Conservation (phyloP, 2,113 vertebrate species). For the Meles meles region DNA sequence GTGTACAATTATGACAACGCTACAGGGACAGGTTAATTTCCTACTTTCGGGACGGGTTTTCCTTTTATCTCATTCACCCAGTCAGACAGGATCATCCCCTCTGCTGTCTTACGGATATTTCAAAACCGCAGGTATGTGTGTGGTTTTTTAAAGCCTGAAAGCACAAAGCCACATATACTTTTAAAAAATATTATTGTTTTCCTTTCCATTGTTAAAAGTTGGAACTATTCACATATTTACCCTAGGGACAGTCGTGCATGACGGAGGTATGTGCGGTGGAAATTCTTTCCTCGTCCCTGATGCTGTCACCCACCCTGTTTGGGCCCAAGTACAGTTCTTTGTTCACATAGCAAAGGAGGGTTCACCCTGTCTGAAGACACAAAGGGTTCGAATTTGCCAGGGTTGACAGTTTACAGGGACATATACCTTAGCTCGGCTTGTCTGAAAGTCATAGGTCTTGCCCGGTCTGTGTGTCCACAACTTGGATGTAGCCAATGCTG, state of each 20-base stretch:
- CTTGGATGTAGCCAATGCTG: neutral
- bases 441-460: neutral
- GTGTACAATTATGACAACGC: neutral
- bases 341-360: neutral
- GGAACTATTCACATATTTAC: conserved; percentile 57
- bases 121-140: conserved; percentile 69
- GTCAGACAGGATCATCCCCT: conserved; percentile 41
- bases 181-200: conserved; percentile 56
- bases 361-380: neutral
- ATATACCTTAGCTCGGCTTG: neutral
- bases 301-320: neutral
- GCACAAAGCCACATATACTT: conserved; percentile 61
- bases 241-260: conserved; percentile 30
- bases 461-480: neutral
- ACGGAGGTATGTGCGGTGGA: neutral
- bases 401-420: neutral
- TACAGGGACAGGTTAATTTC: conserved; percentile 48
- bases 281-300: conserved; percentile 21
- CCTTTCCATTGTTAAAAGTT: conserved; percentile 65
- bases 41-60: conserved; percentile 28
- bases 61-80: conserved; percentile 49
- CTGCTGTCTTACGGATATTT: conserved; percentile 56
- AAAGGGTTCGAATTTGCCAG: neutral
- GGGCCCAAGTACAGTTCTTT: conserved; percentile 39
- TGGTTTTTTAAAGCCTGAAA: conserved; percentile 65